Percentiles rank a stretch among this genome's conserved stretches.
Conservation (phyloP, 2,113 vertebrate species). For the Nothocercus julius region DNA sequence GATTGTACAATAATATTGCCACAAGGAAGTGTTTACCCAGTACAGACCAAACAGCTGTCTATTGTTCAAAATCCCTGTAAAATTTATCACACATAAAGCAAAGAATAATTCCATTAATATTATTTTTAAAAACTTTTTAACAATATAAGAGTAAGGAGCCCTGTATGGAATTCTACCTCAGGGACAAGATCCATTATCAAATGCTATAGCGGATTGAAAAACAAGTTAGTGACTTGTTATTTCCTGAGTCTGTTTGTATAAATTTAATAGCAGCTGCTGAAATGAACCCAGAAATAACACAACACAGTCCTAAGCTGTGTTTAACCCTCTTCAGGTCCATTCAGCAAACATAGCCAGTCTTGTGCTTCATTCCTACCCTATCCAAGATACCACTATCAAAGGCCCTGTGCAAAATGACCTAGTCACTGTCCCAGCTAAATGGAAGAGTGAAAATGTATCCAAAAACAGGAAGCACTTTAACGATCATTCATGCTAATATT, state of each 20-base stretch:
- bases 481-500: background rate
- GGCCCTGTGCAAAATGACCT: background rate
- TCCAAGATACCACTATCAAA: background rate
- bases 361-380: background rate
- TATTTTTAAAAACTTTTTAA: background rate
- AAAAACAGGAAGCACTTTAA: background rate
- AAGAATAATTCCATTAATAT: background rate
- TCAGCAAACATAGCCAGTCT: background rate
- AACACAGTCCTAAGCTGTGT: background rate
- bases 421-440: background rate
- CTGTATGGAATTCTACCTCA: background rate
- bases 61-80: background rate
- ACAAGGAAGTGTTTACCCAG: background rate
- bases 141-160: background rate
- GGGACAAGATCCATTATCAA: background rate
- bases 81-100: background rate
- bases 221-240: background rate
- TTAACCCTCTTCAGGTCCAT: background rate
- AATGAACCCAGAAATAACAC: background rate
- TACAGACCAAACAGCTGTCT: background rate
- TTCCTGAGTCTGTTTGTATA: background rate
- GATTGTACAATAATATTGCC: background rate
- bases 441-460: fast-evolving
- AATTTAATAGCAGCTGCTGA: background rate
- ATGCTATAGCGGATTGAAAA: background rate